phyloP scores from a whole-genome alignment of 2,113 vertebrate species.

The Brachypodius melanocephalos region DNA sequence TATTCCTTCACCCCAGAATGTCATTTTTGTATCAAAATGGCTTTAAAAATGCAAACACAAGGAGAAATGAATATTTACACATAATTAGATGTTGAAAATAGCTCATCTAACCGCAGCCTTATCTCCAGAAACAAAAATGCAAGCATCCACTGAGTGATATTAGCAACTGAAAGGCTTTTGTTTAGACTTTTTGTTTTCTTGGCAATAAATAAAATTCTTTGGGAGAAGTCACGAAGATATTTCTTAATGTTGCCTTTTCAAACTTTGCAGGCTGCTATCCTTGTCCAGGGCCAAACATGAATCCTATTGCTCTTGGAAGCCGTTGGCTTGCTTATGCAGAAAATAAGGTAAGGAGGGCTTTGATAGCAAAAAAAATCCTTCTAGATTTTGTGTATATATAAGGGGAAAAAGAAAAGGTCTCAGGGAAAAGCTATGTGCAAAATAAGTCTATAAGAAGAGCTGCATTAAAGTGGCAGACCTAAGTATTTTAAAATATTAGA shows the following conservation, averaged over 20 bases:
- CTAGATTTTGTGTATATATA: accelerated
- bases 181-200: constrained; percentile 62
- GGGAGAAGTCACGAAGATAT: constrained; percentile 22
- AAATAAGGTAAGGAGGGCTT: constrained; percentile 86
- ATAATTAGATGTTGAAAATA: constrained; percentile 61
- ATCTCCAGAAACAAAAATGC: constrained; percentile 58
- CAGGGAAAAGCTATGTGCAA: not conserved
- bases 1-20: not conserved
- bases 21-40: not conserved
- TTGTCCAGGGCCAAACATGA: constrained; percentile 94
- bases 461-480: not conserved
- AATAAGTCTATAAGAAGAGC: not conserved
- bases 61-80: constrained; percentile 40
- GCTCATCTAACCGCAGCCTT: constrained; percentile 43
- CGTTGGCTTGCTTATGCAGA: constrained; percentile 98
- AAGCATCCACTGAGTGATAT: constrained; percentile 44
- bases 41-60: constrained; percentile 8
- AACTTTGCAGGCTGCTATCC: constrained; percentile 91
- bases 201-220: constrained; percentile 30
- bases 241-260: constrained; percentile 54
- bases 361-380: not conserved
- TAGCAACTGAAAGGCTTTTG: constrained; percentile 31
- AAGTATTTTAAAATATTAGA: accelerated
- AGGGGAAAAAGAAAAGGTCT: accelerated
- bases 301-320: constrained; percentile 92